phyloP scores from a whole-genome alignment of 2,888 invertebrate species.

The Drosophila kokeensis region DNA sequence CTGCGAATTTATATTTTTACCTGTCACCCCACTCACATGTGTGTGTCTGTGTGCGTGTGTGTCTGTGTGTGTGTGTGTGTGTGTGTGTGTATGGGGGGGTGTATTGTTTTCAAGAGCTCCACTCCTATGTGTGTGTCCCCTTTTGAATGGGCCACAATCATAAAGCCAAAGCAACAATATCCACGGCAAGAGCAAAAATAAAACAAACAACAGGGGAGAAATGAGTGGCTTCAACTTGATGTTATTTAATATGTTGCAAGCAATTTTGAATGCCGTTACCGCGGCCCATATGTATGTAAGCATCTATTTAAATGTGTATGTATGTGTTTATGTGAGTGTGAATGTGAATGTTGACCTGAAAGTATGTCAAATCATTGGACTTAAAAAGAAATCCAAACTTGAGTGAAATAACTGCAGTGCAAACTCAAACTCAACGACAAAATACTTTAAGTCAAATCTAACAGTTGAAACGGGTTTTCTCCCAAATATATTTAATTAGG shows the following conservation, averaged over 20 bases:
- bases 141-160: conserved; percentile 39
- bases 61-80: conserved; percentile 16
- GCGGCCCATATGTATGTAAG: background rate
- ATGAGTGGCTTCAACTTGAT: conserved; percentile 36
- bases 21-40: conserved; percentile 40
- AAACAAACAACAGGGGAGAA: conserved; percentile 14
- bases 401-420: background rate
- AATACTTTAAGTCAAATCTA: background rate
- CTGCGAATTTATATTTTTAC: conserved; percentile 57
- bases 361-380: conserved; percentile 22
- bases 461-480: background rate
- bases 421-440: background rate
- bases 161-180: conserved; percentile 40
- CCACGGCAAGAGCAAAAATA: conserved; percentile 28
- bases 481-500: background rate
- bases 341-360: conserved; percentile 27
- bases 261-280: conserved; percentile 28
- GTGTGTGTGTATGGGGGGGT: conserved; percentile 22
- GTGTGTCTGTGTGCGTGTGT: conserved; percentile 15
- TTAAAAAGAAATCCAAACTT: background rate
- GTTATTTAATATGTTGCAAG: conserved; percentile 48
- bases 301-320: conserved; percentile 1
- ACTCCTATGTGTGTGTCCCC: conserved; percentile 45
- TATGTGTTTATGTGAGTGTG: conserved; percentile 2
- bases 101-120: conserved; percentile 57